phyloP scores from a whole-genome alignment of 1,140 invertebrate species.

The Drosophila mayri region DNA sequence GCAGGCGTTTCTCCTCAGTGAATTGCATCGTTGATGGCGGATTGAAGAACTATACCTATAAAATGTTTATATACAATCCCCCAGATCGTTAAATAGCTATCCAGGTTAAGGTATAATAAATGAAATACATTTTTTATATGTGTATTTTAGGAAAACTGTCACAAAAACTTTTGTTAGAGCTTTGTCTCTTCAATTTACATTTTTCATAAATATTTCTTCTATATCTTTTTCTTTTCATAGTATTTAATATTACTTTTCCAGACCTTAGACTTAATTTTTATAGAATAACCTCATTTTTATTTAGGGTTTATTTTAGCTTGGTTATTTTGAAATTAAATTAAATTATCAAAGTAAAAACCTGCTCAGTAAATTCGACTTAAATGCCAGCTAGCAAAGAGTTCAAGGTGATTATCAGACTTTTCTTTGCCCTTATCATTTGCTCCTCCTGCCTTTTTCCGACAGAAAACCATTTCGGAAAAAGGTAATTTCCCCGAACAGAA shows the following conservation, averaged over 20 bases:
- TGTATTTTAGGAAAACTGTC: not conserved
- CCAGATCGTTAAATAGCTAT: not conserved
- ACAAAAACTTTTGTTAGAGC: not conserved
- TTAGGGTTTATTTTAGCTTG: no score
- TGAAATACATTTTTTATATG: not conserved
- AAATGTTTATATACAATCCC: slow-evolving; percentile 6
- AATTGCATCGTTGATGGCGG: slow-evolving; percentile 31
- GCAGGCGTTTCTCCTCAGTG: slow-evolving; percentile 34
- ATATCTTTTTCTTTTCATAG: no score
- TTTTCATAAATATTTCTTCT: not conserved
- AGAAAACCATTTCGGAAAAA: slow-evolving; percentile 25
- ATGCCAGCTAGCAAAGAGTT: slow-evolving; percentile 3
- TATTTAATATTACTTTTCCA: not conserved
- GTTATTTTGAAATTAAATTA: not conserved
- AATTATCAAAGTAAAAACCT: not conserved
- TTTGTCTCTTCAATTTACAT: not conserved
- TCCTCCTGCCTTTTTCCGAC: not conserved
- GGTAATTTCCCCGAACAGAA: slow-evolving; percentile 53
- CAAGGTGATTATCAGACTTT: slow-evolving; percentile 3
- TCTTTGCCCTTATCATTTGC: slow-evolving; percentile 1
- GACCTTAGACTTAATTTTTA: not conserved
- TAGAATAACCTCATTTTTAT: not conserved
- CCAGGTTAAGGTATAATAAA: not conserved
- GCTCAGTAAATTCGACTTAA: not conserved
- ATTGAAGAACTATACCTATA: slow-evolving; percentile 9